These are phyloP conservation scores for Zaprionus inermis DNA, from an alignment of 1,140 invertebrate species.

Conservation along the genomic window DNA sequence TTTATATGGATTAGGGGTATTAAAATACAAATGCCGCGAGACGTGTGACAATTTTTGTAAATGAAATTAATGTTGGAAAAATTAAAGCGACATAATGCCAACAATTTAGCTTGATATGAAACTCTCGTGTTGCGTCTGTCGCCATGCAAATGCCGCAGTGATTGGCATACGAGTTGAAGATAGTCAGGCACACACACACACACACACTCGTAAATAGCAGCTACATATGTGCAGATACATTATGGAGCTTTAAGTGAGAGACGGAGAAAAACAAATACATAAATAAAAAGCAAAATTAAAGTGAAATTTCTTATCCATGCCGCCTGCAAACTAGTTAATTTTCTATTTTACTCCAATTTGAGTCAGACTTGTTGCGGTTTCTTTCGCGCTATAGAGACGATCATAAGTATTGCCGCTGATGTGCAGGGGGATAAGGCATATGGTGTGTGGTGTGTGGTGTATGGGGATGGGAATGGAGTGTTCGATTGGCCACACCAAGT, in stretches of 20 bases:
- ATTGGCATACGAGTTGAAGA: slow-evolving; percentile 75
- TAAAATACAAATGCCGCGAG: background rate
- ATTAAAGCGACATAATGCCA: slow-evolving; percentile 69
- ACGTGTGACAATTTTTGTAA: slow-evolving; percentile 60
- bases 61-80: slow-evolving; percentile 43
- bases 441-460: background rate
- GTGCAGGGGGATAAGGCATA: no score
- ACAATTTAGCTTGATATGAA: slow-evolving; percentile 49
- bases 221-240: slow-evolving; percentile 32
- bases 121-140: slow-evolving; percentile 54
- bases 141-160: slow-evolving; percentile 50
- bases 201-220: background rate
- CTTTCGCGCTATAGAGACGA: slow-evolving; percentile 61
- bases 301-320: slow-evolving; percentile 74
- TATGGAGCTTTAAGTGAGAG: slow-evolving; percentile 58
- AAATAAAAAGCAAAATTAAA: slow-evolving; percentile 83
- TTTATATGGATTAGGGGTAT: background rate
- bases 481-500: slow-evolving; percentile 44
- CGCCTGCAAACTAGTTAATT: slow-evolving; percentile 79
- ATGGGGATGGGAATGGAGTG: background rate
- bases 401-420: slow-evolving; percentile 48
- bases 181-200: slow-evolving; percentile 2
- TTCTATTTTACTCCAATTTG: slow-evolving; percentile 84
- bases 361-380: slow-evolving; percentile 52
- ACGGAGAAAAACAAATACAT: slow-evolving; percentile 80